Conservation (phyloP, 1,140 invertebrate genomes). For the Galendromus occidentalis region DNA sequence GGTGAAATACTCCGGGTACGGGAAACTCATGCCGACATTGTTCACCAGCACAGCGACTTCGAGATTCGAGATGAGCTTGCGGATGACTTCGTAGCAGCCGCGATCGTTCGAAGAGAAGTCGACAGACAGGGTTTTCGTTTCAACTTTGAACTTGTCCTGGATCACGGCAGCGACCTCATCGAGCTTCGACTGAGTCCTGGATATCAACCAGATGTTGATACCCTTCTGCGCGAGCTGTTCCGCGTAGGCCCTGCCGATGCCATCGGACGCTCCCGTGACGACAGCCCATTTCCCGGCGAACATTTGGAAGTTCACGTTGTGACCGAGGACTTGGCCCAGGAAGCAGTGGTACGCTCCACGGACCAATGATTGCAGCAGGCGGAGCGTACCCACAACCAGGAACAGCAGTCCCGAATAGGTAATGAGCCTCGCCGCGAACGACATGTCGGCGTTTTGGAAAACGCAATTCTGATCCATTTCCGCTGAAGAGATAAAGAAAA, state of each 20-base stretch:
- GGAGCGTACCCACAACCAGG: background rate
- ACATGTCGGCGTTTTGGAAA: too few species aligned
- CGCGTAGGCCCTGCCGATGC: slow-evolving; percentile 73
- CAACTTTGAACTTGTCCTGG: slow-evolving; percentile 31
- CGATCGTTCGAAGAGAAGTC: slow-evolving; percentile 8
- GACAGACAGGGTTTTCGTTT: background rate
- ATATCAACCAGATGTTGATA: slow-evolving; percentile 68
- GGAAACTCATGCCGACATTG: slow-evolving; percentile 81
- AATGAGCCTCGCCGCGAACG: background rate
- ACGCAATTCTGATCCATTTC: too few species aligned
- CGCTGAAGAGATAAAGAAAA: too few species aligned
- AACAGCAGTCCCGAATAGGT: background rate
- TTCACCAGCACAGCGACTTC: slow-evolving; percentile 41
- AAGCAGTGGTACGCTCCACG: background rate
- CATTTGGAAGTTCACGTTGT: background rate
- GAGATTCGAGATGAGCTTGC: background rate
- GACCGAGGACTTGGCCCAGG: slow-evolving; percentile 27
- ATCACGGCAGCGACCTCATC: slow-evolving; percentile 58
- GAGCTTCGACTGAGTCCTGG: slow-evolving; percentile 59
- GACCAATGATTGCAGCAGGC: background rate
- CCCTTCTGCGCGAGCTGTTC: slow-evolving; percentile 56
- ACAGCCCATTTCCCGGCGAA: slow-evolving; percentile 32
- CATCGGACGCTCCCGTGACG: slow-evolving; percentile 73
- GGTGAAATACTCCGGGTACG: slow-evolving; percentile 39
- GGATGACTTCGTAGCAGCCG: background rate